Evolutionary conservation across 2,888 invertebrate species (phyloP).

Genomic region (Phengaris arion): DNA sequence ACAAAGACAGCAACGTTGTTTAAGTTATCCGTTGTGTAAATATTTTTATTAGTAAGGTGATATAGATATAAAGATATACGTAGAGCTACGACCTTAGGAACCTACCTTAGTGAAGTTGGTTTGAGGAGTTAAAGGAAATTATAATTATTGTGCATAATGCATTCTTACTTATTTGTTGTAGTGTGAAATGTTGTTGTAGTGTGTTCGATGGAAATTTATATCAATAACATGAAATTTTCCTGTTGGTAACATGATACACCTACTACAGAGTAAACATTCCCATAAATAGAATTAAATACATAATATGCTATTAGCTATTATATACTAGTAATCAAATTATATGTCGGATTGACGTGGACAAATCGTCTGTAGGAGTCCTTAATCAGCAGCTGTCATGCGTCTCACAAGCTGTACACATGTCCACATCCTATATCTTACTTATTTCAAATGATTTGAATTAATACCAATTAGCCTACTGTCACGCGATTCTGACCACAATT

Average conservation of each 20-base stretch:
- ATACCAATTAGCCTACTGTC: neutral
- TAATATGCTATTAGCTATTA: slow-evolving; percentile 11
- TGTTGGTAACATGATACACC: neutral
- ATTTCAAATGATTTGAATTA: slow-evolving; percentile 31
- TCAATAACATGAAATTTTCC: slow-evolving; percentile 3
- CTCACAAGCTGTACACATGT: slow-evolving; percentile 31
- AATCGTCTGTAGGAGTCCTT: slow-evolving; percentile 27
- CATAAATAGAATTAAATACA: neutral
- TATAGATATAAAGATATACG: no score
- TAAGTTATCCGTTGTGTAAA: no score
- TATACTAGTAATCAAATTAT: neutral
- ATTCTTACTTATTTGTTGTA: neutral
- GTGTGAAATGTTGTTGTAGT: neutral
- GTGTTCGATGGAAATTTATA: neutral
- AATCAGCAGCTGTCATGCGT: slow-evolving; percentile 35
- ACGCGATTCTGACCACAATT: slow-evolving; percentile 9
- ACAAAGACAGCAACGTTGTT: no score
- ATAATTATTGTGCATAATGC: neutral
- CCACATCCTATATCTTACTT: slow-evolving; percentile 36
- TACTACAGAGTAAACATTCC: neutral
- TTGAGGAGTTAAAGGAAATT: no score
- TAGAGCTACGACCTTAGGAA: no score
- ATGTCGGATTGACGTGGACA: slow-evolving; percentile 5
- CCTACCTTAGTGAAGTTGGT: no score
- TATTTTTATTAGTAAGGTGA: no score